phyloP scores from a whole-genome alignment of 2,888 invertebrate species.

The Cybosia mesomella region DNA sequence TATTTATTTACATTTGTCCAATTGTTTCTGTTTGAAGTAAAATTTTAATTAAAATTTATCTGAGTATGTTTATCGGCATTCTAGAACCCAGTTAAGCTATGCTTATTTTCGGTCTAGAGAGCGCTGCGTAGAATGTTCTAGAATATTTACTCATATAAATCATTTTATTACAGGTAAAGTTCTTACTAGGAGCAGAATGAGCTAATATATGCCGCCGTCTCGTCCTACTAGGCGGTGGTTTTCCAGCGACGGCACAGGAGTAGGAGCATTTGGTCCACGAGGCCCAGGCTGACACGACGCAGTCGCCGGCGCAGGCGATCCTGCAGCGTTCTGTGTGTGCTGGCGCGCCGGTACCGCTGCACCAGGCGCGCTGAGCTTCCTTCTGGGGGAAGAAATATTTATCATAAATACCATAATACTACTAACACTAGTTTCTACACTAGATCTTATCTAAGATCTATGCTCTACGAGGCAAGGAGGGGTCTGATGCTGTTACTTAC shows the following conservation, averaged over 20 bases:
- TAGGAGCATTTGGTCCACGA: slow-evolving; percentile 85
- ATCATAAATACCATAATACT: too few relatives aligned
- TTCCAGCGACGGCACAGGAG: slow-evolving; percentile 70
- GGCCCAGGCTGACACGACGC: slow-evolving; percentile 89
- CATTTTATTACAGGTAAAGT: neutral
- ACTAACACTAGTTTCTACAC: neutral
- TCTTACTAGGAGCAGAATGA: slow-evolving; percentile 74
- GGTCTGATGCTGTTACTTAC: slow-evolving; percentile 64
- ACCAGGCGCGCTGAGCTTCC: slow-evolving; percentile 84
- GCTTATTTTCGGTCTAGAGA: too few relatives aligned
- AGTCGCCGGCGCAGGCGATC: slow-evolving; percentile 90
- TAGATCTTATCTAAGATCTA: too few relatives aligned
- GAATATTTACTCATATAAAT: too few relatives aligned
- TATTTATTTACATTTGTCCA: too few relatives aligned
- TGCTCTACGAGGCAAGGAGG: too few relatives aligned
- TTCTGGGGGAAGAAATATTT: slow-evolving; percentile 62
- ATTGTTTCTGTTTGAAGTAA: too few relatives aligned
- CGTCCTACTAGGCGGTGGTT: slow-evolving; percentile 65
- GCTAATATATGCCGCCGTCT: slow-evolving; percentile 73
- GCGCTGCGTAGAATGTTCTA: too few relatives aligned
- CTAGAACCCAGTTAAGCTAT: too few relatives aligned
- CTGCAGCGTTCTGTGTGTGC: slow-evolving; percentile 86
- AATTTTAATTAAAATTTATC: too few relatives aligned
- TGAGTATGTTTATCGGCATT: too few relatives aligned
- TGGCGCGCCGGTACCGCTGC: slow-evolving; percentile 80